phyloP scores from a whole-genome alignment of 2,888 invertebrate species.

The Onchidella celtica region DNA sequence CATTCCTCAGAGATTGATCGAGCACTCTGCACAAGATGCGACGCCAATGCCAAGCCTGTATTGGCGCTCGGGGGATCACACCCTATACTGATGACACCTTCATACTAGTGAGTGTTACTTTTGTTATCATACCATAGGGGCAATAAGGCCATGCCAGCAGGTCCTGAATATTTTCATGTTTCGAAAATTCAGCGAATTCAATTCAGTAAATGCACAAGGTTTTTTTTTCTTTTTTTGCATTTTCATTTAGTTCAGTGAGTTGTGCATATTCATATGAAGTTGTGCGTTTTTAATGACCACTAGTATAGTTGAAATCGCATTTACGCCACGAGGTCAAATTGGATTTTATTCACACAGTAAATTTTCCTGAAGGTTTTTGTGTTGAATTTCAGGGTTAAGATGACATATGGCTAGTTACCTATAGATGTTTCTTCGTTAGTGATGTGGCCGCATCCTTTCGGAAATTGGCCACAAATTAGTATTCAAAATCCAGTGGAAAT shows the following conservation, averaged over 20 bases:
- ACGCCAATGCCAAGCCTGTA: conserved; percentile 24
- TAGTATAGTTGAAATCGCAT: too few species aligned
- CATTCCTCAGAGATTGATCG: not conserved
- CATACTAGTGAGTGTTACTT: conserved; percentile 7
- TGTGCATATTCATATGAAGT: not conserved
- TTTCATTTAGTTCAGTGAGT: not conserved
- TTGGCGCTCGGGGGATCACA: not conserved
- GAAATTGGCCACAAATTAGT: too few species aligned
- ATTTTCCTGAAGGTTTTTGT: too few species aligned
- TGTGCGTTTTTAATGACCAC: not conserved
- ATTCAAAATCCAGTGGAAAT: too few species aligned
- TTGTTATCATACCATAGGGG: conserved; percentile 6
- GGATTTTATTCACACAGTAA: too few species aligned
- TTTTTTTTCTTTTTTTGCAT: not conserved
- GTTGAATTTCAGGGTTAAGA: too few species aligned
- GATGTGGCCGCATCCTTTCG: too few species aligned
- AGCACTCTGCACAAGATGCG: not conserved
- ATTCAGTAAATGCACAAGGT: not conserved
- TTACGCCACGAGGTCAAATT: too few species aligned
- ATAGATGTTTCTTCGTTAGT: too few species aligned
- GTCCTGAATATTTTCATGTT: conserved; percentile 5
- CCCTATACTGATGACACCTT: not conserved
- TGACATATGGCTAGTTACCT: too few species aligned
- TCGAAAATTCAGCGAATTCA: conserved; percentile 9
- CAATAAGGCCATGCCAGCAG: not conserved